Conservation (phyloP, 2,888 invertebrate genomes). For the Rhagonycha lutea region DNA sequence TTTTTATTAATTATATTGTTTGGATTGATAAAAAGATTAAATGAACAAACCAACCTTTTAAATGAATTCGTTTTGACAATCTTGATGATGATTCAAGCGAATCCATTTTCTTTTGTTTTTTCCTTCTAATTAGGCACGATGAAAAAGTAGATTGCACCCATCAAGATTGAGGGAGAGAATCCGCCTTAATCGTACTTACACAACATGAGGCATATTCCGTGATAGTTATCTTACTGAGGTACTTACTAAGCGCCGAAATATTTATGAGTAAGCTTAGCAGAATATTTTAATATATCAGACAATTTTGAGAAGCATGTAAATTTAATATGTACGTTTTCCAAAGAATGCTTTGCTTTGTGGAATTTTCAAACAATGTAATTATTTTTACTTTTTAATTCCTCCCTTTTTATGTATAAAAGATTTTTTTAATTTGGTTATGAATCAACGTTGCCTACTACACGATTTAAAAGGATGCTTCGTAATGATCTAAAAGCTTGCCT, state of each 20-base stretch:
- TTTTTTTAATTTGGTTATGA: slow-evolving; percentile 20
- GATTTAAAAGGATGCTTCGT: slow-evolving; percentile 24
- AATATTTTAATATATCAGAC: not conserved
- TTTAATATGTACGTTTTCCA: not conserved
- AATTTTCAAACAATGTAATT: not conserved
- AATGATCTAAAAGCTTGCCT: slow-evolving; percentile 28
- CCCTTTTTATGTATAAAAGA: slow-evolving; percentile 5
- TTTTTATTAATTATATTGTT: slow-evolving; percentile 13
- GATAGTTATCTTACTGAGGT: not conserved
- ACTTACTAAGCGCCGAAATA: not conserved
- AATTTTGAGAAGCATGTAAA: not conserved
- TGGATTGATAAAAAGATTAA: not conserved
- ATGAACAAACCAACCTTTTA: not conserved
- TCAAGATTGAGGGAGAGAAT: not conserved
- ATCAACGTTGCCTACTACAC: slow-evolving; percentile 22
- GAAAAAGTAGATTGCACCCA: not conserved
- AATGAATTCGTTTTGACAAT: not conserved
- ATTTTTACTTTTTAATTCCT: not conserved
- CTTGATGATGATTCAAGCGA: not conserved
- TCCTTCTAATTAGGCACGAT: not conserved
- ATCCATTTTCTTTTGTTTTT: not conserved
- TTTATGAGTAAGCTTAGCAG: not conserved
- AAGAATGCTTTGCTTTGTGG: not conserved
- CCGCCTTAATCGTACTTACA: not conserved
- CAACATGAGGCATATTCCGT: not conserved